Evolutionary conservation across 2,113 vertebrate genomes (phyloP), one percentile per base, ranked within the genome.

Genomic region (Phyllopteryx taeniolatus): DNA sequence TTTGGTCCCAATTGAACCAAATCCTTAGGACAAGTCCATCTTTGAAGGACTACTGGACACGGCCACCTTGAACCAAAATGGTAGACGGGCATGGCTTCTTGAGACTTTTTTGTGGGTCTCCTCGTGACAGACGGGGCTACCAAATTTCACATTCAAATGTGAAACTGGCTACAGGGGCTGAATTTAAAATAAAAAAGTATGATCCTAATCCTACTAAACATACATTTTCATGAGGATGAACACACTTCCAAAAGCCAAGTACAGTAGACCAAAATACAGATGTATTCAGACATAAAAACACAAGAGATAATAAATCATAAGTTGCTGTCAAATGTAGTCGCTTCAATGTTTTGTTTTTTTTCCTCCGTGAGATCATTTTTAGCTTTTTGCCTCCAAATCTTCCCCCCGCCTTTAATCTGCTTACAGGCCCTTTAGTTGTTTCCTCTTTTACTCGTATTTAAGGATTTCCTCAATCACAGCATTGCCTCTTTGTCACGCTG

Each of bases 381-480:
- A 44, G 3, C 35, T 42, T 42, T 64, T 46, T 69, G 57, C 43
- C 47, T 63, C 15, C 54, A 59, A 47, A 65, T 68, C 63, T 31
- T 57, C 47, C 2, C 8, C 4, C 71, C 35, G 4, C 59, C 31
- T 66, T 49, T 76, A 75, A 77, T 76, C 33, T 77, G 20, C 27
- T 80, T 31, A 35, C 8, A 49, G 64, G 42, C 59, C 46, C 56
- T 67, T 74, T 44, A 67, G 60, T 70, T 51, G 72, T 75, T 79
- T 77, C 74, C 57, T 76, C 53, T 63, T 68, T 64, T 49, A 57
- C 44, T 66, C 44, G 51, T 70, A 13, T 60, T 20, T 67, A 67
- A 74, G 73, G 71, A 77, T 75, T 71, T 84, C 76, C 64, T 76
- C 68, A 69, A 71, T 82, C 70, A 77, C 81, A 67, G 56, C 54